These are phyloP conservation scores for Montipora capricornis DNA, from an alignment of 64 coral and sea anemone genomes.

Conservation along the genomic window DNA sequence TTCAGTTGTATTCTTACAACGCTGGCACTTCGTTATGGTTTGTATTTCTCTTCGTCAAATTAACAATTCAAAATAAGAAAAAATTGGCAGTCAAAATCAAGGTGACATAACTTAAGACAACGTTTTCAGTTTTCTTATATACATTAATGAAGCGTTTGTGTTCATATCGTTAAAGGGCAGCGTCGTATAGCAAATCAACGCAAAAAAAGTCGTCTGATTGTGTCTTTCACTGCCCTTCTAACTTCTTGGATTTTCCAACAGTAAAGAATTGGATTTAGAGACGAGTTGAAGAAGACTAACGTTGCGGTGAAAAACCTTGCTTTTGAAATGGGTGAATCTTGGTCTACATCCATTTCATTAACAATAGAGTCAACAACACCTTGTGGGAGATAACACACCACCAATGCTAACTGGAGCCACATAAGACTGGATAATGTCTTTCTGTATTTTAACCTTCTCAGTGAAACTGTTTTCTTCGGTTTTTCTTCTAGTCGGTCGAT, in stretches of 20 bases:
- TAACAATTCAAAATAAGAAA: no score
- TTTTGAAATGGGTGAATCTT: not conserved
- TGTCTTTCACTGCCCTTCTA: not conserved
- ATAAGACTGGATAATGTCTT: not conserved
- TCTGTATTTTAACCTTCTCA: not conserved
- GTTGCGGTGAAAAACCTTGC: not conserved
- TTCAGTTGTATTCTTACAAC: no score
- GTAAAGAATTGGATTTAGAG: conserved; percentile 3
- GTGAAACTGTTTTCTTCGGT: not conserved
- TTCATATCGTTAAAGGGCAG: no score
- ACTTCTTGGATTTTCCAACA: not conserved
- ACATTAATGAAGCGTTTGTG: no score
- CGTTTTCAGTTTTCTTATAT: no score
- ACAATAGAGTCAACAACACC: not conserved
- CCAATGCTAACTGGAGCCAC: not conserved
- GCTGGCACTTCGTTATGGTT: no score
- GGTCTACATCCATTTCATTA: no score
- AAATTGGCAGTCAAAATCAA: no score
- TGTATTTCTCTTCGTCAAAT: no score
- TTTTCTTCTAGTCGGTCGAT: not conserved
- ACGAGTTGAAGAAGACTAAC: not conserved
- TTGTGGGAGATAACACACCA: not conserved
- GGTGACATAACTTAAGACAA: no score
- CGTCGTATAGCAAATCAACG: no score
- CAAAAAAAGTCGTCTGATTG: not conserved